phyloP scores from a whole-genome alignment of 53 echinoderm and acorn worm species.

The Holothuria leucospilota region DNA sequence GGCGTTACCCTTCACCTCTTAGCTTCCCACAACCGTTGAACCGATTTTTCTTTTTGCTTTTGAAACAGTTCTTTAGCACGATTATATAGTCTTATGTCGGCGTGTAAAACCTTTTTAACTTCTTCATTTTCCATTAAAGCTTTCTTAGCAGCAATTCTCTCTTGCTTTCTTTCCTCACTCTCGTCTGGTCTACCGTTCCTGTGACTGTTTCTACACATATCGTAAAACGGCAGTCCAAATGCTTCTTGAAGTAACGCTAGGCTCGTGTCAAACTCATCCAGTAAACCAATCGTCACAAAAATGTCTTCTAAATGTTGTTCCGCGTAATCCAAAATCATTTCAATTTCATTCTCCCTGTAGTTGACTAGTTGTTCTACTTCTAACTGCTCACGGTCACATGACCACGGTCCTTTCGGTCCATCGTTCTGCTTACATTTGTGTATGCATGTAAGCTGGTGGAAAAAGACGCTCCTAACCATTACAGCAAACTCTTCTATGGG shows the following conservation, averaged over 20 bases:
- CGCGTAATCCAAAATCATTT: background rate
- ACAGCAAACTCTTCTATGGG: constrained; percentile 22
- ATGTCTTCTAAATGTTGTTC: constrained; percentile 4
- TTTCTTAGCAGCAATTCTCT: constrained; percentile 3
- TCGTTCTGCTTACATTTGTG: background rate
- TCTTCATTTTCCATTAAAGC: background rate
- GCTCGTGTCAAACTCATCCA: background rate
- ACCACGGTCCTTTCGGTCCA: background rate
- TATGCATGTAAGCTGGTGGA: constrained; percentile 1
- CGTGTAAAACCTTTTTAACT: background rate
- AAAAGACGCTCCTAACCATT: background rate
- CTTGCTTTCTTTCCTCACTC: background rate
- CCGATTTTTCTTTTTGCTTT: constrained; percentile 12
- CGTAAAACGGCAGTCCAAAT: constrained; percentile 15
- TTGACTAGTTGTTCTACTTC: background rate
- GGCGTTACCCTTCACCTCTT: too few relatives aligned
- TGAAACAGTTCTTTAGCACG: constrained; percentile 21
- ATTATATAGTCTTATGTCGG: constrained; percentile 6
- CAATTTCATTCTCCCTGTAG: background rate
- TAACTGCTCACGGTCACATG: background rate
- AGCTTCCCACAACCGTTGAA: too few relatives aligned
- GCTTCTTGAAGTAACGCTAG: constrained; percentile 17
- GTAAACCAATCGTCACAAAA: constrained; percentile 5
- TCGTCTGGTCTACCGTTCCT: background rate
- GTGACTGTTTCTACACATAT: background rate